Evolutionary conservation across 2,888 invertebrate genomes (phyloP).

Genomic region (Lypha dubia): DNA sequence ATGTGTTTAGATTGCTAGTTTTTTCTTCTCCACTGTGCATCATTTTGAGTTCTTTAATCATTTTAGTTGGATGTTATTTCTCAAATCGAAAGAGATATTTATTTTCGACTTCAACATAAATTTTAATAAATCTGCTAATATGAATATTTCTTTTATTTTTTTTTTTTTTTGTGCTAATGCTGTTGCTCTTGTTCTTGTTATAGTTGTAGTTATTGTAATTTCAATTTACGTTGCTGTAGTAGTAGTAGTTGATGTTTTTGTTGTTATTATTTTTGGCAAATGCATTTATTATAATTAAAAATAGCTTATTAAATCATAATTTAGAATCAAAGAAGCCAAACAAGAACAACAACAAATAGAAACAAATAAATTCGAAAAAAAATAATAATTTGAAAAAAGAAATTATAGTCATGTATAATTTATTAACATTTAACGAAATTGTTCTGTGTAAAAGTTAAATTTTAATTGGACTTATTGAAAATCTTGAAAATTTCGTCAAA

Average conservation of each 20-base stretch:
- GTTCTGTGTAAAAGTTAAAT: conserved; percentile 28
- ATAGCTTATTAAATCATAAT: conserved; percentile 80
- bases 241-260: conserved; percentile 61
- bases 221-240: conserved; percentile 47
- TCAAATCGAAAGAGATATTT: conserved; percentile 17
- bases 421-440: conserved; percentile 53
- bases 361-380: conserved; percentile 79
- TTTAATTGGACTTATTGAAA: conserved; percentile 26
- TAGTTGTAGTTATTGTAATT: conserved; percentile 42
- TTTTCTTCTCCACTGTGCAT: conserved; percentile 39
- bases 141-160: conserved; percentile 66
- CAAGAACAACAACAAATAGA: conserved; percentile 61
- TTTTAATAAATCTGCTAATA: conserved; percentile 70
- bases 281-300: conserved; percentile 75
- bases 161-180: conserved; percentile 31
- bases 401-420: conserved; percentile 53
- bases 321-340: conserved; percentile 76
- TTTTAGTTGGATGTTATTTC: conserved; percentile 14
- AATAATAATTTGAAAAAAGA: conserved; percentile 75
- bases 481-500: neutral
- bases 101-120: conserved; percentile 30
- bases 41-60: conserved; percentile 10
- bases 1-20: too few relatives aligned
- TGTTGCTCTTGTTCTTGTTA: conserved; percentile 6
- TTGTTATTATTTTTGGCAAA: conserved; percentile 70